Base-by-base conservation (phyloP, 1,140 invertebrate genomes). In the Drosophila parvula region DNA sequence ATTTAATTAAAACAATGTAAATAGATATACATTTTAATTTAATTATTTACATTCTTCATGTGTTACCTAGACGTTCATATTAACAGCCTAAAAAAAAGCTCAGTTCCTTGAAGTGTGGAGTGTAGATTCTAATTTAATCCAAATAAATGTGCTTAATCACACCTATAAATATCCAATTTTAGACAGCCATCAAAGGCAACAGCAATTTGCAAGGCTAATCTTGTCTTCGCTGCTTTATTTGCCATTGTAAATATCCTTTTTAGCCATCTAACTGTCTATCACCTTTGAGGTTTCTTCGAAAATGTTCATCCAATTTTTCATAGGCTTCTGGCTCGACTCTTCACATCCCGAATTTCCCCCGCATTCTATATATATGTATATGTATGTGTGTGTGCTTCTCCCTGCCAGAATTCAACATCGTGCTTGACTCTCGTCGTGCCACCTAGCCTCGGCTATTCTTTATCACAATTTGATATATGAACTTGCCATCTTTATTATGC, bases 401-500 rank as follows among this genome's bases (percentile, higher is more conserved):
- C 43, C 27, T 41, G 36, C 30, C 38, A 28, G 30, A 47, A 45
- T 53, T 12, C 38, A 45, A 32, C 34, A 36, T 47, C 57, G 32
- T 14, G 14, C 10, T 32, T 59, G 69, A 53, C 53, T 50, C 30
- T 58, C 44, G 14, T 28, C 16, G 32, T 9, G 14, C 50, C 51
- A 22, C 5, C 6, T 30, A 16, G 12, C 34, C 58, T 27, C 18
- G 32, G 34, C 36, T 14, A 44, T 70, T 55, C 40, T 43, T 50
- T 48, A 65, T 76, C 45, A 59, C 59, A 64, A 64, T 81, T 81
- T 81, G 78, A 81, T 71, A 71, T 77, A 60, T 65, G 60, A 76
- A 70, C 71, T 70, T 71, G 60, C 32, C 53, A 68, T 77, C 74
- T 79, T 79, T 79, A 75, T 75, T 75, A 69, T 68, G 47, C 51